Conservation (phyloP, 2,797 vertebrate species). For the Knipowitschia caucasica region DNA sequence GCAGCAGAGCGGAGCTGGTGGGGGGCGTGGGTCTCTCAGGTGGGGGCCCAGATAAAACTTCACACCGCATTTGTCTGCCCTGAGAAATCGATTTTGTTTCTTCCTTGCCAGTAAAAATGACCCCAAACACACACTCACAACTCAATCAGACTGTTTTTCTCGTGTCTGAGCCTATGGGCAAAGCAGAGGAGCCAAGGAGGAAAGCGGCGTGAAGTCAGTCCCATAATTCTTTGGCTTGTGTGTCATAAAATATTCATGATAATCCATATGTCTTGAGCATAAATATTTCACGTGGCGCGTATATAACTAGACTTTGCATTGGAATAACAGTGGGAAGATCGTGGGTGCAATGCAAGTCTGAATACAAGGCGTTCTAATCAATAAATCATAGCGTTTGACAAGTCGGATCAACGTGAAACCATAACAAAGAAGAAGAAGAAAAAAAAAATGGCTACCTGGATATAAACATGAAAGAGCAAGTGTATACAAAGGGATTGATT, state of each 20-base stretch:
- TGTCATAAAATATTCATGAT: conserved; percentile 72
- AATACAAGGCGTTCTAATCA: conserved; percentile 39
- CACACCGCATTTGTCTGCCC: conserved; percentile 55
- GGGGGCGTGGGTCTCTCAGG: conserved; percentile 30
- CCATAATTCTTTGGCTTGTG: conserved; percentile 35
- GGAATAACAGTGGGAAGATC: conserved; percentile 32
- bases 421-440: conserved; percentile 18
- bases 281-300: conserved; percentile 63
- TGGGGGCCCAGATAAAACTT: conserved; percentile 52
- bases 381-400: conserved; percentile 62
- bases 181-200: conserved; percentile 44
- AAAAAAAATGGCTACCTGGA: conserved; percentile 42
- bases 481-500: conserved; percentile 52
- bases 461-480: conserved; percentile 59
- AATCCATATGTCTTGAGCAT: conserved; percentile 65
- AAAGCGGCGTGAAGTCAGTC: conserved; percentile 34
- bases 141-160: conserved; percentile 51
- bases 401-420: conserved; percentile 44
- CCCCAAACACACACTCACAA: conserved; percentile 50
- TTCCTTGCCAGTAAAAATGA: conserved; percentile 61
- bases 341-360: conserved; percentile 29
- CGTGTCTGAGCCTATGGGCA: conserved; percentile 54
- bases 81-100: conserved; percentile 71
- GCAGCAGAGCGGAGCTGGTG: conserved; percentile 13
- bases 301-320: conserved; percentile 24